Evolutionary conservation across 2,797 vertebrate species (phyloP).

Genomic region (Sternarchorhynchus goeldii): DNA sequence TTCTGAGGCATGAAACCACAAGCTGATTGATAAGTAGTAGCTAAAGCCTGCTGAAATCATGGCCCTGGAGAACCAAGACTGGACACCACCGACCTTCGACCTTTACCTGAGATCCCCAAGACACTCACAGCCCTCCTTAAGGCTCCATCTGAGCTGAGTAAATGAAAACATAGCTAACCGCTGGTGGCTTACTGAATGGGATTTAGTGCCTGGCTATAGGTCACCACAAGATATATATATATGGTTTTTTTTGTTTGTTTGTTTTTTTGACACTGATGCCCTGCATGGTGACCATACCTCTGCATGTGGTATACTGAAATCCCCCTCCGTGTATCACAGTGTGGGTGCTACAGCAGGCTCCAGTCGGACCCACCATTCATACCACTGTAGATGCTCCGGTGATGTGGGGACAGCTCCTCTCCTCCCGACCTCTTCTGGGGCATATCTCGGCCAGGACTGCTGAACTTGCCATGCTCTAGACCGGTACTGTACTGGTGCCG

Average conservation of each 20-base stretch:
- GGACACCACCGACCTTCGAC: slow-evolving; percentile 57
- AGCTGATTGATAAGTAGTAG: slow-evolving; percentile 49
- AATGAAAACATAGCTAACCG: slow-evolving; percentile 50
- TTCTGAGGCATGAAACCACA: slow-evolving; percentile 49
- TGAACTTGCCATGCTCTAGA: slow-evolving; percentile 82
- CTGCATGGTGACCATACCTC: slow-evolving; percentile 44
- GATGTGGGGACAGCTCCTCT: slow-evolving; percentile 85
- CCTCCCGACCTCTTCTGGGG: slow-evolving; percentile 80
- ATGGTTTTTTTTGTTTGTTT: slow-evolving; percentile 1
- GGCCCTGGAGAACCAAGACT: slow-evolving; percentile 60
- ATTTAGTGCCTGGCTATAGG: slow-evolving; percentile 53
- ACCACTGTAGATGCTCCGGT: slow-evolving; percentile 93
- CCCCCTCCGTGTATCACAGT: slow-evolving; percentile 41
- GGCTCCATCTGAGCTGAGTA: slow-evolving; percentile 42
- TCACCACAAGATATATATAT: background rate
- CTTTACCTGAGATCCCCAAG: slow-evolving; percentile 50
- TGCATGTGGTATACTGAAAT: slow-evolving; percentile 47
- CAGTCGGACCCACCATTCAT: slow-evolving; percentile 82
- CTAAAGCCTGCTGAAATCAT: slow-evolving; percentile 55
- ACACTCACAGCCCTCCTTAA: slow-evolving; percentile 47
- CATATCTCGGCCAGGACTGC: slow-evolving; percentile 78
- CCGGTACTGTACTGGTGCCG: slow-evolving; percentile 82
- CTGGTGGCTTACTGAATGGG: slow-evolving; percentile 50
- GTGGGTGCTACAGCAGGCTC: slow-evolving; percentile 58
- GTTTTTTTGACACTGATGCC: slow-evolving; percentile 43